Base-by-base conservation (phyloP, 2,113 vertebrate genomes). In the Vimba vimba region DNA sequence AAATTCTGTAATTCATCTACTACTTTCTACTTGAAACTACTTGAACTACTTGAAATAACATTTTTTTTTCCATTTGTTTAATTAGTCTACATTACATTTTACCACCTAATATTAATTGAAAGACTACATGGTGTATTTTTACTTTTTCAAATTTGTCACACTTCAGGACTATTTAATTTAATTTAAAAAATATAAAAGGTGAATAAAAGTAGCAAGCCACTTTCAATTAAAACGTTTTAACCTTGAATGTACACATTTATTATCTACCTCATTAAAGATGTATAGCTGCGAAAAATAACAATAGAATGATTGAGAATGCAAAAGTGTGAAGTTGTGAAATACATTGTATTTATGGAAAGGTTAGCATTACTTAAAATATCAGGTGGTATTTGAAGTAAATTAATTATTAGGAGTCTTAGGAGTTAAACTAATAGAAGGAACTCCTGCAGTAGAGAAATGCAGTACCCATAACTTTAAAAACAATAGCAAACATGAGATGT, bases 151-250 rank as follows among this genome's bases (percentile, higher is more conserved):
- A 73, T 45, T 74, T 47, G 11, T 74, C 71, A 13, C 39, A 74
- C 69, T 39, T 73, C 69, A 73, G 21, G 9, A n/a, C 69, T n/a
- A 39, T 23, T 73, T 71, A 71, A 71, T 73, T 45, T 21, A 36
- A 9, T 43, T 36, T 19, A 71, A 4, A 73, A 45, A 73, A 39
- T 11, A 39, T 73, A 43, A 45, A 23, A 13, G 4, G 2, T 21
- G 4, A 43, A 43, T 23, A 73, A 45, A 43, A 55, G 5, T 52
- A 6, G 15, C 19, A 5, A 52, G 5, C 50, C 52, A 6, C 0
- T 55, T 19, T 55, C 4, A 55, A 19, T 55, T 0, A 55, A 55
- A 52, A 55, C 6, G 15, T 55, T 55, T 19, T 6, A 55, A 19
- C 2, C 52, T 21, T 25, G n/a, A 62, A 45, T 73, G 36, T 73